Evolutionary conservation across 1,140 invertebrate species (phyloP), one percentile per base, ranked within the genome.

Genomic region (Belonocnema kinseyi): DNA sequence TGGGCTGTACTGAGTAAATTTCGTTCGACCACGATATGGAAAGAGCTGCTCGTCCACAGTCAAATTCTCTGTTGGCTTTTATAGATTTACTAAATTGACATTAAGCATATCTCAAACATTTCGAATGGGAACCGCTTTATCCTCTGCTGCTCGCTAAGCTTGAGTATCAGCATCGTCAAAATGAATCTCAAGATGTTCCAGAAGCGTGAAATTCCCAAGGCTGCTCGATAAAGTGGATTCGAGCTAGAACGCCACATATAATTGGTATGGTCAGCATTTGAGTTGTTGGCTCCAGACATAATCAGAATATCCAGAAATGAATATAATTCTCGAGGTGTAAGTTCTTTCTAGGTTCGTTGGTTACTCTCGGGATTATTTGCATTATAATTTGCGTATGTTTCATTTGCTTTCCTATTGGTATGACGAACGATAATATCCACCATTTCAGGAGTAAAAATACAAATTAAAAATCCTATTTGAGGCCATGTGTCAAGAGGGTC

Each of bases 1-100:
- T 70, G 58, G 50, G 17, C 74, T 77, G 74, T 90, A 92, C 77
- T 90, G 89, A 3, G 72, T 77, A 17, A 77, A 73, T 26, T 26
- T 50, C 0, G 50, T 74, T 33, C 58, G 4, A 17, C 76, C 72
- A 40, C 72, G 12, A n/a, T 40, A 77, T 14, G 54, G 72, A 46
- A 46, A 70, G 8, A 77, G 19, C 4, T 77, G 76, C 50, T 77
- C 76, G 52, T 73, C 76, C 4, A 73, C n/a, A 1, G 72, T 73
- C 17, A 73, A 50, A 7, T n/a, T 10, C 11, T 77, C 76, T 1
- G 33, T 66, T 52, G 72, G 76, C n/a, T 26, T 11, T 17, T 77
- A 73, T 3, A n/a, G 3, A 4, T 14, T 17, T 16, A n/a, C 10
- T 12, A 66, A 40, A 66, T 66, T 66, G 2, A 7, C 13, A 16